Base-by-base conservation (phyloP, 2,113 vertebrate species). In the Tetrax tetrax region DNA sequence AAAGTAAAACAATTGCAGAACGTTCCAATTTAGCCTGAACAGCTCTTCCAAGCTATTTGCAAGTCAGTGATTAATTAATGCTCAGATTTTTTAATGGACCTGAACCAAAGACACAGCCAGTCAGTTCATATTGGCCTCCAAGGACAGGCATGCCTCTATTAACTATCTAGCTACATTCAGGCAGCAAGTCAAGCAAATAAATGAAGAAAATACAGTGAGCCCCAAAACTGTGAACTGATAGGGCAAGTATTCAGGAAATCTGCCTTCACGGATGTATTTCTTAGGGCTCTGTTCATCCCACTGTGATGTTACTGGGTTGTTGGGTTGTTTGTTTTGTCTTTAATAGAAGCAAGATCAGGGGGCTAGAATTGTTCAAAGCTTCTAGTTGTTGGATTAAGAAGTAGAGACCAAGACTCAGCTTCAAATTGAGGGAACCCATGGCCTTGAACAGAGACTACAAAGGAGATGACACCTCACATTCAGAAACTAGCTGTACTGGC, bases 41-140 rank as follows among this genome's bases (percentile, higher is more conserved):
- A 76, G 80, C 65, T 70, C 72, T 94, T 94, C 69, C 51, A 88
- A 90, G 74, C 50, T 89, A 89, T 95, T 95, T 96, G 84, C 76
- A 94, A 97, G 92, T 83, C 77, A 91, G 91, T 95, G 90, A 96
- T 96, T 96, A 95, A 96, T 91, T 96, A 96, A 96, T 56, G 74
- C 89, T 94, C 18, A 4, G 68, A 79, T 59, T 68, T 93, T 97
- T 93, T 95, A 96, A 96, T 91, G 94, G 92, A 81, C 82, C 87
- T 92, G 89, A 95, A 96, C 90, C 95, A 94, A 92, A 96, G 95
- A 76, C 91, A 91, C 80, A 92, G 89, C 11, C 87, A 96, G 92
- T 50, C 66, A 54, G 66, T 61, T 96, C 66, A 43, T 68, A 96
- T 75, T 95, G 83, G 77, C 85, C 91, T 90, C 95, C 66, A 87